Evolutionary conservation across 2,888 invertebrate species (phyloP), one percentile per base, ranked within the genome.

Genomic region (Habrosyne pyritoides): DNA sequence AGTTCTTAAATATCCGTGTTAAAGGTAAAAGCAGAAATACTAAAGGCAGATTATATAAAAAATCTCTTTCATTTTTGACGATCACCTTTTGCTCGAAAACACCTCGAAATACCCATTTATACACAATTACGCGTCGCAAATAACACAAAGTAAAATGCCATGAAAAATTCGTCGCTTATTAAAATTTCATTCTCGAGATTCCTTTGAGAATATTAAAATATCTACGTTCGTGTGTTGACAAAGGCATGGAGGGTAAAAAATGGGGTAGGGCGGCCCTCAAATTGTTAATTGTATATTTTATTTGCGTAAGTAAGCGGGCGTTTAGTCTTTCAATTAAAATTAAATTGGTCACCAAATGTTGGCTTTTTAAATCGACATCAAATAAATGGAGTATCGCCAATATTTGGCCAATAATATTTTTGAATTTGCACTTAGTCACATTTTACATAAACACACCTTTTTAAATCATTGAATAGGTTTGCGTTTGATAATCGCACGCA

Each of bases 151-250:
- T 22, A 10, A 48, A 54, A 53, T 28, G 46, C 21, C 49, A 46
- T 50, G 47, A 18, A 30, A 66, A 69, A 69, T 52, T 60, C 55
- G 53, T 21, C 55, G 51, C 64, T 63, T 73, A 68, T 71, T 71
- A 73, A 71, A 68, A 71, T 68, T 73, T 66, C 62, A 59, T 53
- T 55, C 55, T 56, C 50, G 48, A 49, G 21, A 66, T 71, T 63
- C 71, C 58, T 58, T 55, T 56, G 61, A 47, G 66, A 60, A 71
- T 73, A 71, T 71, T 71, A 68, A 68, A 70, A 71, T 64, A 60
- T 63, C 30, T 28, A 21, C 50, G 22, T 14, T 49, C 14, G 24
- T 52, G 22, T 47, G 57, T 52, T 47, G 52, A 53, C 52, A 54
- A 54, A 57, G 52, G 54, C 14, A 46, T 30, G 53, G 56, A 33